Conservation (phyloP, 1,140 invertebrate genomes). For the Trachymyrmex septentrionalis region DNA sequence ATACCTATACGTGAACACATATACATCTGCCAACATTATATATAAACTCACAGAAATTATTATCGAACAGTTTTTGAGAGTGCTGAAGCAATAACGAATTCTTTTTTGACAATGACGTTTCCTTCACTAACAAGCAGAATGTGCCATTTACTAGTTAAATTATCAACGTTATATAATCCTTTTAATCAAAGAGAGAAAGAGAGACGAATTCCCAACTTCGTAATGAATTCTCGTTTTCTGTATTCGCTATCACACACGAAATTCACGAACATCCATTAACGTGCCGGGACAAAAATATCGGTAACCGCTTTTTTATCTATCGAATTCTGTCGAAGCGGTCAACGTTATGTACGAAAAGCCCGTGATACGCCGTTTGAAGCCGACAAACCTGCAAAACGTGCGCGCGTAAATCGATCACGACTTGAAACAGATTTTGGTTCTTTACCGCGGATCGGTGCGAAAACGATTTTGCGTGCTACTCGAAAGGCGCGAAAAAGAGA, state of each 20-base stretch:
- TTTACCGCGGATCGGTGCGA: constrained; percentile 34
- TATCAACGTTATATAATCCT: not conserved
- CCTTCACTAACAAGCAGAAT: constrained; percentile 22
- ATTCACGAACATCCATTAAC: constrained; percentile 46
- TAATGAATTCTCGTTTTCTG: constrained; percentile 17
- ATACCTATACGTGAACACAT: not conserved
- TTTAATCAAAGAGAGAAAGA: not conserved
- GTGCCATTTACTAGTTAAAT: constrained; percentile 29
- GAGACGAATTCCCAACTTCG: not conserved
- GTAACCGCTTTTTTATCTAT: constrained; percentile 48
- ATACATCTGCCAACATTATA: not conserved
- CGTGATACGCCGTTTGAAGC: constrained; percentile 11
- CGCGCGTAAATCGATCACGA: constrained; percentile 6
- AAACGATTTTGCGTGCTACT: constrained; percentile 26
- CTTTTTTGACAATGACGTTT: not conserved
- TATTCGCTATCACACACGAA: not conserved
- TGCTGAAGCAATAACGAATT: not conserved
- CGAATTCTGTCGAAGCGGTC: not conserved
- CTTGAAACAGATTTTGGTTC: constrained; percentile 51
- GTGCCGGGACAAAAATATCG: constrained; percentile 29
- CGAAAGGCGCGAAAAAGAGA: constrained; percentile 22
- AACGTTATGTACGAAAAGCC: not conserved
- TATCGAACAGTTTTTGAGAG: not conserved
- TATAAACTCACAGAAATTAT: not conserved
- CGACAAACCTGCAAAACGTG: constrained; percentile 3